These are phyloP conservation scores for Subanguina moxae DNA, from an alignment of 1,140 invertebrate genomes.

Conservation along the genomic window DNA sequence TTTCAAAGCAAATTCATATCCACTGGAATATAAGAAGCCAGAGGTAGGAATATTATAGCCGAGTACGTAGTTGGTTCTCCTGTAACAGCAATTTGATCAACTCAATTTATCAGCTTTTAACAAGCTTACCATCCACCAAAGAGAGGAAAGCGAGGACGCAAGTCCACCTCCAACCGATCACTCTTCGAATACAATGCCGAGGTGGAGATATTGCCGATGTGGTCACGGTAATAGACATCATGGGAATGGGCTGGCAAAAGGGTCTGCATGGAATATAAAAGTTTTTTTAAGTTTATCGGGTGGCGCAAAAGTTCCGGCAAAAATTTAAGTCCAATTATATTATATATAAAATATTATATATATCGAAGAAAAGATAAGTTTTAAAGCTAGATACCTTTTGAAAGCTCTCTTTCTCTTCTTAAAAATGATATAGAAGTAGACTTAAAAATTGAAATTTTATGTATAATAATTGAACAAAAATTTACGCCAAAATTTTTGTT, in stretches of 20 bases:
- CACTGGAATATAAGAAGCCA: constrained; percentile 82
- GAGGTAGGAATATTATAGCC: constrained; percentile 97
- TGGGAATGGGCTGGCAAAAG: constrained; percentile 80
- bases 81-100: not conserved
- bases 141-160: constrained; percentile 88
- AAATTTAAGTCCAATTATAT: too few relatives aligned
- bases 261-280: too few relatives aligned
- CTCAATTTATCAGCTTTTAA: too few relatives aligned
- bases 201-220: constrained; percentile 98
- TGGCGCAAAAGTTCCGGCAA: too few relatives aligned
- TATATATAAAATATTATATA: too few relatives aligned
- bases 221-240: constrained; percentile 90
- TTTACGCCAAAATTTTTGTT: not conserved
- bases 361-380: too few relatives aligned
- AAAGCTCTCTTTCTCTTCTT: too few relatives aligned
- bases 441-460: too few relatives aligned
- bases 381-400: too few relatives aligned
- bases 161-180: constrained; percentile 87
- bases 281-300: too few relatives aligned
- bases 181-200: constrained; percentile 74
- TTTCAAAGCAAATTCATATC: constrained; percentile 70
- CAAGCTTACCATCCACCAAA: constrained; percentile 83
- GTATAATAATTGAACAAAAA: too few relatives aligned
- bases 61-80: constrained; percentile 83
- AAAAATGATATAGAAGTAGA: too few relatives aligned